Evolutionary conservation across 2,888 invertebrate genomes (phyloP), one percentile per base, ranked within the genome.

Genomic region (Trissoscelio sp.): DNA sequence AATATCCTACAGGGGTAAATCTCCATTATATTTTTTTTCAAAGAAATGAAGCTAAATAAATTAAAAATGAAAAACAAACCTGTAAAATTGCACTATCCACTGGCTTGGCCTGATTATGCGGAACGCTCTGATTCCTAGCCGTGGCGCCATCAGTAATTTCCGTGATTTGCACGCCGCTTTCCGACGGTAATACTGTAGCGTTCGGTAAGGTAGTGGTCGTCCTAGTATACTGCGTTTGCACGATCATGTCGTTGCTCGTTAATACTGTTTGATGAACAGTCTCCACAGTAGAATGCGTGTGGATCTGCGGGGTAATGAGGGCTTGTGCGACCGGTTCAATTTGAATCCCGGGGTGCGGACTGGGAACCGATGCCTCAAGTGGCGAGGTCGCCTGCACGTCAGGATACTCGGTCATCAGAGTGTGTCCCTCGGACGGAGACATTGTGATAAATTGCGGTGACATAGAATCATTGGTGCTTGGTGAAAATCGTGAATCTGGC

Each of bases 201-300:
- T 90, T 90, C 39, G 90, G 90, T 79, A 90, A 72, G 3, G 90
- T 90, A 24, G 90, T 90, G 5, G 90, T 90, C 7, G 90, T 90
- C 69, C 90, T 88, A 1, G 90, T 90, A 62, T 90, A 90, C 75
- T 90, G 90, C 3, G 90, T 90, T 75, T 90, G 90, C 2, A 90
- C 90, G 39, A 90, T 90, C 84, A 90, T 86, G 28, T 90, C 90
- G 60, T 90, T 90, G 1, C 90, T 89, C 37, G 90, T 90, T 87
- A 90, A 88, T 87, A 90, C 90, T 85, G 90, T 90, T 87, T 89
- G 90, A 79, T 90, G 90, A 55, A 90, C 87, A 66, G 90, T 90
- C 79, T 90, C 90, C 5, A 90, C 90, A 3, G 90, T 90, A 5
- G 90, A 87, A 31, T 90, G 90, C 11, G 89, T 87, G 60, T 89